A percentile compares a stretch with the other conserved stretches of the same genome.
Evolutionary conservation across 2,113 vertebrate species (phyloP).

Genomic region (Vidua macroura): DNA sequence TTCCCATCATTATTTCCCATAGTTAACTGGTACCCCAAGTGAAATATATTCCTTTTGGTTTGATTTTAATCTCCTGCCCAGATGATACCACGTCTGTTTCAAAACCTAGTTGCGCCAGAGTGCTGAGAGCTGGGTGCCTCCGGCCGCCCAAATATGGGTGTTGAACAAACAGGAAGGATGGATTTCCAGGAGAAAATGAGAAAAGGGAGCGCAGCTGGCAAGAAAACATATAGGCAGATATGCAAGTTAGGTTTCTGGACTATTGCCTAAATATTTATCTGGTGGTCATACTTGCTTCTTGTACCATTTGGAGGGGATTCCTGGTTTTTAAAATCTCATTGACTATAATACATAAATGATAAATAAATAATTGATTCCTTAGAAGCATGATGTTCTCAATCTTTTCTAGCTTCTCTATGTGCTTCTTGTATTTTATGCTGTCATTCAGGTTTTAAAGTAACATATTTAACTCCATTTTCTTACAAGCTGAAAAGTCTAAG

Average conservation of each 20-base stretch:
- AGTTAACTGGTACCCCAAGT: neutral
- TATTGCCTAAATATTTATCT: neutral
- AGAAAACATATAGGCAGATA: neutral
- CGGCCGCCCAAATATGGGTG: neutral
- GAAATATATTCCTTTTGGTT: neutral
- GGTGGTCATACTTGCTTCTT: neutral
- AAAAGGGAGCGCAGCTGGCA: neutral
- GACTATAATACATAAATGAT: neutral
- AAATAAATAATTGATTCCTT: neutral
- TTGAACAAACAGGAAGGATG: neutral
- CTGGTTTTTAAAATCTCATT: neutral
- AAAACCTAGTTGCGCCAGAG: rapidly evolving
- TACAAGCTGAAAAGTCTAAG: neutral
- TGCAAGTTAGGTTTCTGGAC: neutral
- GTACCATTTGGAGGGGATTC: neutral
- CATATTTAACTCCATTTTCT: neutral
- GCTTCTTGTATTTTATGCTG: neutral
- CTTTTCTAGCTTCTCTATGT: neutral
- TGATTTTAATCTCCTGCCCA: neutral
- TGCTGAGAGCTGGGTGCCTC: neutral
- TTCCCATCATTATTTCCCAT: neutral
- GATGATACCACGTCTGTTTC: neutral
- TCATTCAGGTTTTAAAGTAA: neutral
- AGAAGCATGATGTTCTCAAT: neutral
- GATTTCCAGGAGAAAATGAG: neutral